Percentiles rank a stretch among this genome's conserved stretches.
phyloP scores from a whole-genome alignment of 2,797 vertebrate genomes.

The Syndactyla subalaris region DNA sequence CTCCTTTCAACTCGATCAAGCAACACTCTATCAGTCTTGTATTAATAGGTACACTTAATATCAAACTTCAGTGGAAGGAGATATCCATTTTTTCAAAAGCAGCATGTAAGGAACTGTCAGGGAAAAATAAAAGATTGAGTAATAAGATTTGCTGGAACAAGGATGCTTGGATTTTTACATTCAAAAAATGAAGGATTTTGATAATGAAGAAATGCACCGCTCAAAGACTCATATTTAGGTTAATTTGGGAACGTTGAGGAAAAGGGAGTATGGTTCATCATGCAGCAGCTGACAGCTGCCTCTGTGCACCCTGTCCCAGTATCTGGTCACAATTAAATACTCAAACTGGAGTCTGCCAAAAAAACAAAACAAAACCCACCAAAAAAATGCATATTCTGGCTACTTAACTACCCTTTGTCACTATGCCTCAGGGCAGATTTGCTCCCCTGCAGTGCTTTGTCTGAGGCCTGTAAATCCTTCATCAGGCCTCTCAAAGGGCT shows the following conservation, averaged over 20 bases:
- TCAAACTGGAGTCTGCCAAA: background rate
- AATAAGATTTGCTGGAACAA: background rate
- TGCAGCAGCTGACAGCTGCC: background rate
- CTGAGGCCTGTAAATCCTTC: background rate
- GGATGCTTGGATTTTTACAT: background rate
- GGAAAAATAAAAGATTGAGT: rapidly evolving
- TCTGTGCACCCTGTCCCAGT: background rate
- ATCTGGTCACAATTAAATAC: background rate
- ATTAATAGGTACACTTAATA: background rate
- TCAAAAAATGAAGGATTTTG: background rate
- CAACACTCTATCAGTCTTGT: background rate
- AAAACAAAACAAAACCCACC: background rate
- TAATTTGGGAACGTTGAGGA: background rate
- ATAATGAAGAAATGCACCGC: background rate
- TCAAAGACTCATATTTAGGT: background rate
- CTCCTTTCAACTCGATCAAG: background rate
- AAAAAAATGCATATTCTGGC: background rate
- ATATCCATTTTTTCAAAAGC: background rate
- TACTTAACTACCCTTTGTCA: background rate
- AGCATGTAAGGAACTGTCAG: background rate
- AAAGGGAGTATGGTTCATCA: background rate
- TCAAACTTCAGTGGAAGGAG: background rate
- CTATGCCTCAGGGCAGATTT: background rate
- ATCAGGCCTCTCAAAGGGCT: background rate
- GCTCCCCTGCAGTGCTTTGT: background rate